A percentile compares a stretch with the other conserved stretches of the same genome.
Evolutionary conservation across 2,113 vertebrate genomes (phyloP).

Genomic region (Nycticryphes semicollaris): DNA sequence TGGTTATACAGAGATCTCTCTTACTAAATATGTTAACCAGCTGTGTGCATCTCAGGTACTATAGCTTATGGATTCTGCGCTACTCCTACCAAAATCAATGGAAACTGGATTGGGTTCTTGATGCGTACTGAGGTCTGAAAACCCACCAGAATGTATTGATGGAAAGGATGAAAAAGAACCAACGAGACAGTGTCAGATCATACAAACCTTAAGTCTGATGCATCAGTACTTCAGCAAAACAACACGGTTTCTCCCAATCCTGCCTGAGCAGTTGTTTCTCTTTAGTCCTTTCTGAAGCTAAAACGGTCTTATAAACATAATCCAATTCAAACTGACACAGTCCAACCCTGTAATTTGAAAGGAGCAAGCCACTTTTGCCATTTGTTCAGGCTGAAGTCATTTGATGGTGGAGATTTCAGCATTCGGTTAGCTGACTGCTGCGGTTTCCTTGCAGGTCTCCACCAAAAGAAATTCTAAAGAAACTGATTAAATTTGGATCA

Average conservation of each 20-base stretch:
- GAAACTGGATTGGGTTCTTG: neutral
- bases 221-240: neutral
- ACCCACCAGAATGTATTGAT: neutral
- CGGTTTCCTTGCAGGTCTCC: neutral
- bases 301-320: neutral
- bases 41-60: neutral
- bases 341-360: neutral
- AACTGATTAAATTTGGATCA: neutral
- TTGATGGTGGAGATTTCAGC: neutral
- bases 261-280: neutral
- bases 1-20: neutral
- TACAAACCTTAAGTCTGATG: neutral
- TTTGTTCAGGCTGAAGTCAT: neutral
- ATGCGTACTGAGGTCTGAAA: neutral
- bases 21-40: neutral
- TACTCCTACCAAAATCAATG: neutral
- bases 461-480: neutral
- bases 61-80: neutral
- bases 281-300: neutral
- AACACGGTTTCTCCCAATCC: neutral
- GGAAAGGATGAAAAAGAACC: neutral
- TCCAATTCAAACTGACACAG: neutral
- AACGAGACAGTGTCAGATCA: neutral
- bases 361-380: neutral
- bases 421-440: neutral